Base-by-base conservation (phyloP, 2,113 vertebrate species). In the Alexandromys fortis region DNA sequence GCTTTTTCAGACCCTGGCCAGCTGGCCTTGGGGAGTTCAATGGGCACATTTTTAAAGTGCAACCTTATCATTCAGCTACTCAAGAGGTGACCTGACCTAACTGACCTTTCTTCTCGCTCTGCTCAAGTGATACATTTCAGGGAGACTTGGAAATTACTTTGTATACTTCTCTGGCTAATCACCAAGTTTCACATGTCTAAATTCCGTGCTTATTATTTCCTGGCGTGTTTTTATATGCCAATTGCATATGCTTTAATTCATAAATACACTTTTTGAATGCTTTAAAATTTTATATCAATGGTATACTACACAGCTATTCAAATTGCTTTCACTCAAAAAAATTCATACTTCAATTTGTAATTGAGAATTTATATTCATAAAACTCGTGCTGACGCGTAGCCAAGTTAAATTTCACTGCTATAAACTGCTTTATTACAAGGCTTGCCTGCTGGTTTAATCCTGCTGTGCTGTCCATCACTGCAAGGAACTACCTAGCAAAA, bases 91-190 rank as follows among this genome's bases (percentile, higher is more conserved):
- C 21, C 89, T 88, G 73, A 90, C 26, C 47, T 86, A 49, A 78
- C 75, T 94, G 78, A 88, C 12, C 72, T 86, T 82, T 38, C 4
- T 10, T 35, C 38, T 45, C 38, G 33, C 93, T 65, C 33, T 96
- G 63, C 17, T 68, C 26, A 73, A 82, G 77, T 30, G 73, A 92
- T 61, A 78, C 16, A 52, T 78, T 72, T 91, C 33, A 96, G 49
- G 42, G 61, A 94, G 94, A 92, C n/a, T 12, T 55, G 19, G 82
- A 90, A 91, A n/a, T 45, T 19, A 83, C 26, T 89, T 47, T 89
- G n/a, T 42, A 79, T 24, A 0, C 6, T 47, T 65, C 38, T 42
- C 52, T 49, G 14, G 30, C 26, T 58, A 16, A 63, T 88, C 81
- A 30, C 13, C 55, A 42, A 42, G n/a, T 42, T 28, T n/a, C 61